Base-by-base conservation (phyloP, 2,888 invertebrate genomes). In the Rhingia campestris region DNA sequence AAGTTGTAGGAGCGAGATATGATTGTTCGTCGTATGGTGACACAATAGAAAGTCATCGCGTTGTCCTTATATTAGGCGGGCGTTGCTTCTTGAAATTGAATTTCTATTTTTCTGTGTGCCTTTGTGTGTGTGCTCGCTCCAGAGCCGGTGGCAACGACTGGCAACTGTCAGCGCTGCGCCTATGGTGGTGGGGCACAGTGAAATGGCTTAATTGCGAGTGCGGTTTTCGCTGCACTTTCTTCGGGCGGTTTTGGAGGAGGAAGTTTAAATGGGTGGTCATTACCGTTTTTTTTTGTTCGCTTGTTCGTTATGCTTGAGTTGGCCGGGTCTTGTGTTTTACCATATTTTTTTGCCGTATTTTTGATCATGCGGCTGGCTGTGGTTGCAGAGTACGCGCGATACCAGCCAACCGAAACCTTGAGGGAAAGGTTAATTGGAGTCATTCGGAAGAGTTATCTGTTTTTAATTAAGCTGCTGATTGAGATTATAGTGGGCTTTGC, bases 121-220 rank as follows among this genome's bases (percentile, higher is more conserved):
- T 70, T 9, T 53, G 47, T 6, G 59, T 54, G 12, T 45, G 54
- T 56, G 61, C 54, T 33, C 56, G 73, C 59, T 61, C 67, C 47
- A 80, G 32, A 74, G 80, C 69, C 63, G 51, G 69, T 64, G 64
- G 64, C 64, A 70, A 70, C 70, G 75, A 56, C 75, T 64, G 64
- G 64, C 64, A 70, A 70, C 70, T 81, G 81, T 72, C 75, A 69
- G 32, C 54, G 47, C 75, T 70, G 59, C 81, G 63, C 22, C 22
- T 22, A 22, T 22, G 33, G 51, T 45, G 73, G 49, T 33, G 47
- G 63, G 58, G 61, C 72, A 63, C 79, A 69, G 73, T 61, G 61
- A 79, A 82, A 82, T 82, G 79, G 73, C 82, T 82, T 79, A 82
- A 82, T 82, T 82, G 82, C 79, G 53, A 73, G 53, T 79, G 73